Evolutionary conservation across 2,113 vertebrate genomes (phyloP).

Genomic region (Sinosuthora webbiana): DNA sequence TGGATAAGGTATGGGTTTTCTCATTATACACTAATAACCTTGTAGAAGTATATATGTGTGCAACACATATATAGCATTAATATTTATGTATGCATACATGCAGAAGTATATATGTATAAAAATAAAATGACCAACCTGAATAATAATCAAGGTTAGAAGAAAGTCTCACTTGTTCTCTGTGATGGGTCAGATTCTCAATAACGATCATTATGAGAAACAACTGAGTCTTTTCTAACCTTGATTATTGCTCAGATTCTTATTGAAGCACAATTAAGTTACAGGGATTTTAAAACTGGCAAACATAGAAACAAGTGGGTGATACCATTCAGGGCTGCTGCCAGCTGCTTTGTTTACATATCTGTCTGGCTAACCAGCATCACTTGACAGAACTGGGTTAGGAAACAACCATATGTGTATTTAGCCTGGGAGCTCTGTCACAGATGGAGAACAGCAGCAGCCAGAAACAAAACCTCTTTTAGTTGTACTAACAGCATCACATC

Average conservation of each 20-base stretch:
- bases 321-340: neutral
- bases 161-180: neutral
- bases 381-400: conserved; percentile 57
- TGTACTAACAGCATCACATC: neutral
- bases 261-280: neutral
- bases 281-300: neutral
- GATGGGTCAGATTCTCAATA: neutral
- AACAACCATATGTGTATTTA: conserved; percentile 47
- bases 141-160: neutral
- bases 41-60: neutral
- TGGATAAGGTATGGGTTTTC: neutral
- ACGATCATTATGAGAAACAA: neutral
- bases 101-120: neutral
- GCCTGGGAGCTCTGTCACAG: conserved; percentile 42
- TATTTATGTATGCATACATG: neutral
- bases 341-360: conserved; percentile 19
- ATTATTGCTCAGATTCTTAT: neutral
- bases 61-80: neutral
- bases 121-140: neutral
- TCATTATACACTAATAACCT: neutral
- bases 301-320: neutral
- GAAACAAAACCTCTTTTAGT: conserved; percentile 13
- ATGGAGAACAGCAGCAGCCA: conserved; percentile 32
- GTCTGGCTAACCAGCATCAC: conserved; percentile 27
- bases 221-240: neutral